These are phyloP conservation scores for Acomys russatus DNA, from an alignment of 2,797 vertebrate species.

Conservation along the genomic window DNA sequence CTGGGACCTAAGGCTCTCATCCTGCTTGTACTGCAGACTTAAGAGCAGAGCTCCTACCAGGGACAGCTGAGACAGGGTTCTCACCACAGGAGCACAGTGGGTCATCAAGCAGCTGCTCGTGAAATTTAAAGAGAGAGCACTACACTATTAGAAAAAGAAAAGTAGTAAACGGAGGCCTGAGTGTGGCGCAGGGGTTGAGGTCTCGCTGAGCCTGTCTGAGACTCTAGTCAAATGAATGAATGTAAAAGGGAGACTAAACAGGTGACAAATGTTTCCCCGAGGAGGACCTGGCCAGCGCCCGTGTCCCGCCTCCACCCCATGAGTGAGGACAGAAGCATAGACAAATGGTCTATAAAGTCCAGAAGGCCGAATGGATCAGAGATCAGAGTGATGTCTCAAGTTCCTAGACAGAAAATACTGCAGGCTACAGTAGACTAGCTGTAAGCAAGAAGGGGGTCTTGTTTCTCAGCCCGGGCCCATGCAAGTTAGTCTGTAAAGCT, in stretches of 20 bases:
- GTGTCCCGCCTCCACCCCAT: too few species aligned
- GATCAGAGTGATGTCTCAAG: too few species aligned
- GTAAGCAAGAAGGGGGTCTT: too few species aligned
- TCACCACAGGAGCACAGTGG: background rate
- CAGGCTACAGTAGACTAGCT: too few species aligned
- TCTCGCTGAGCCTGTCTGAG: background rate
- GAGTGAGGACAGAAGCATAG: too few species aligned
- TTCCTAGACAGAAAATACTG: too few species aligned
- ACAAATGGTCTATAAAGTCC: too few species aligned
- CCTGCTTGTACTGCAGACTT: background rate
- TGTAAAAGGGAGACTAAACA: background rate
- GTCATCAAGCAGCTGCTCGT: background rate
- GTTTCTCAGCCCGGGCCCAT: too few species aligned
- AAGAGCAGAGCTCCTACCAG: background rate
- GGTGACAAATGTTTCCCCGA: too few species aligned
- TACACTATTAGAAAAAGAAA: background rate
- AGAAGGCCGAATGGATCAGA: too few species aligned
- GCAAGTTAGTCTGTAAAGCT: too few species aligned
- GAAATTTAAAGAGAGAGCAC: slow-evolving; percentile 1
- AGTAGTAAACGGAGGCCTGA: background rate
- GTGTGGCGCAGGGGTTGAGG: background rate
- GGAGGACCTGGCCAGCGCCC: too few species aligned
- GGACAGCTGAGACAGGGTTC: background rate
- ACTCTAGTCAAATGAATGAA: background rate
- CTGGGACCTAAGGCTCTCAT: slow-evolving; percentile 20